phyloP scores from a whole-genome alignment of 37 sponge, comb jelly and placozoan species.

The Oopsacas minuta region DNA sequence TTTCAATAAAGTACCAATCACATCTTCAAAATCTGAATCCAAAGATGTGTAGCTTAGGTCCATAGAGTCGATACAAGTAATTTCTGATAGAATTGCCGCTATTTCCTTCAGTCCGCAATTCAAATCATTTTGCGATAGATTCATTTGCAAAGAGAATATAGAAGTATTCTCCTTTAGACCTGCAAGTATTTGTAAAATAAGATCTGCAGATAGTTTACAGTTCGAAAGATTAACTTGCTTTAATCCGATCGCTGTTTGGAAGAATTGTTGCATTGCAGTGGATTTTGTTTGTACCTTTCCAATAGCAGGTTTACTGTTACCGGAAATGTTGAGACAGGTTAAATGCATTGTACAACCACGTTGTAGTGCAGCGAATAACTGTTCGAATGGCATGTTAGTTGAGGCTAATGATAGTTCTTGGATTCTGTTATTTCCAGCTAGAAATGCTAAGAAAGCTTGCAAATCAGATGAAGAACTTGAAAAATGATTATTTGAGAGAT shows the following conservation, averaged over 20 bases:
- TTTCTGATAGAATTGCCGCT: not conserved
- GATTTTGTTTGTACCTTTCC: not conserved
- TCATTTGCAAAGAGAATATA: not conserved
- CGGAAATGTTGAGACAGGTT: not conserved
- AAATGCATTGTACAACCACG: not conserved
- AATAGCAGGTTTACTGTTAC: not conserved
- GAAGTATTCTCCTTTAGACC: not conserved
- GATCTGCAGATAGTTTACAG: not conserved
- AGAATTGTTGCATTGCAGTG: not conserved
- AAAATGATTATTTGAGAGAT: not conserved
- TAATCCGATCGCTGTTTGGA: not conserved
- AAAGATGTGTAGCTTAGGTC: not conserved
- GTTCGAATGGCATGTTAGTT: not conserved
- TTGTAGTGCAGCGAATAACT: not conserved
- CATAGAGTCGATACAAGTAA: not conserved
- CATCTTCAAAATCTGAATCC: not conserved
- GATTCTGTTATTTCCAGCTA: not conserved
- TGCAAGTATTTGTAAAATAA: not conserved
- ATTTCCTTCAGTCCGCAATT: not conserved
- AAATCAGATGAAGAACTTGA: not conserved
- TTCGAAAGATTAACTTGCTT: not conserved
- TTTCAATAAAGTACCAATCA: not conserved
- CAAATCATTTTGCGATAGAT: slow-evolving; percentile 6
- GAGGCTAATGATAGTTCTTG: not conserved
- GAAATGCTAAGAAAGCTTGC: not conserved